Conservation (phyloP, 2,113 vertebrate genomes). For the Brachypteracias leptosomus region DNA sequence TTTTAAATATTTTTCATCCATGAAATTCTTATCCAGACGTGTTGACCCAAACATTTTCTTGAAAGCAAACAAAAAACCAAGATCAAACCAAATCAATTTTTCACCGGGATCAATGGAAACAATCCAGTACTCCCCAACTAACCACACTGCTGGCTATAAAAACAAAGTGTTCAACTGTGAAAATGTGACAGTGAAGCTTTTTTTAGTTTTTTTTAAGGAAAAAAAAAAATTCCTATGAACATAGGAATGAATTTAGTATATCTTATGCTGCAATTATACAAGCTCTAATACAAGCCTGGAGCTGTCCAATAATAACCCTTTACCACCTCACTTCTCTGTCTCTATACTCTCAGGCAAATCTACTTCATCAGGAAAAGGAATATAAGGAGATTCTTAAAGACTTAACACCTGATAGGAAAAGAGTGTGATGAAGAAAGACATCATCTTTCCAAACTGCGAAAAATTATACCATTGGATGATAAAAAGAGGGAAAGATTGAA, state of each 20-base stretch:
- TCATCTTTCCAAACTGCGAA: neutral
- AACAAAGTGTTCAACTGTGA: neutral
- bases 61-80: neutral
- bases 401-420: neutral
- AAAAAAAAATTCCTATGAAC: neutral
- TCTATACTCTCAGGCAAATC: neutral
- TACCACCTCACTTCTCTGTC: neutral
- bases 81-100: neutral
- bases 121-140: neutral
- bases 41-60: neutral
- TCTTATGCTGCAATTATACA: neutral
- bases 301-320: neutral
- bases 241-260: neutral
- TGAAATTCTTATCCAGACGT: neutral
- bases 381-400: neutral
- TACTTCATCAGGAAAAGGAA: neutral
- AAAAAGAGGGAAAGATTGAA: neutral
- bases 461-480: neutral
- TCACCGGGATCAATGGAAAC: neutral
- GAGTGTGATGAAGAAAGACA: neutral
- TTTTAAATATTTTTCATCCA: rapidly evolving
- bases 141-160: neutral
- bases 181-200: neutral
- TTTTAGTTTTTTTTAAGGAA: neutral
- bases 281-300: rapidly evolving